A percentile compares a stretch with the other conserved stretches of the same genome.
Evolutionary conservation across 1,140 invertebrate genomes (phyloP).

Genomic region (Sarcophaga bullata): DNA sequence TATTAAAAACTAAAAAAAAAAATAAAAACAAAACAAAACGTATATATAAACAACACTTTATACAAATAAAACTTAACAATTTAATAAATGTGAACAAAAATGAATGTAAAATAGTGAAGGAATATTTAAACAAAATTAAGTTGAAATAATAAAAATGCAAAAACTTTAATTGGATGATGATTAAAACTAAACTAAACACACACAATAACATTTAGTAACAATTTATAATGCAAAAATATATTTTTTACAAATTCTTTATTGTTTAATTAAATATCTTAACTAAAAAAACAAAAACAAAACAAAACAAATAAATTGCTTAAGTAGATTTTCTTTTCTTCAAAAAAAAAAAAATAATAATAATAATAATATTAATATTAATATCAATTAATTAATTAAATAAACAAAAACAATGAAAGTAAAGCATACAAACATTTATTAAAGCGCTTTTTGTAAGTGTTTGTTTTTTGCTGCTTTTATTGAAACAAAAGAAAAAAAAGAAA

Average conservation of each 20-base stretch:
- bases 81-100: background rate
- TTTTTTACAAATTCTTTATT: background rate
- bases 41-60: constrained; percentile 19
- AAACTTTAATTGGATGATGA: constrained; percentile 2
- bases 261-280: background rate
- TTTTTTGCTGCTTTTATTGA: background rate
- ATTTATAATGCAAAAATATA: background rate
- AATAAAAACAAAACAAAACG: constrained; percentile 19
- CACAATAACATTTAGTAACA: background rate
- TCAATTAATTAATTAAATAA: background rate
- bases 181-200: background rate
- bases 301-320: background rate
- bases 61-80: constrained; percentile 1
- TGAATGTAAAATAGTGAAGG: too few relatives aligned
- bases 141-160: constrained; percentile 5
- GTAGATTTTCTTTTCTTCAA: background rate
- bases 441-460: constrained; percentile 15
- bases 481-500: too few relatives aligned
- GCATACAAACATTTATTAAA: background rate
- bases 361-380: background rate
- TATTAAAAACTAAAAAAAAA: background rate
- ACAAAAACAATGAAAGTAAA: background rate
- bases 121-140: constrained; percentile 27
- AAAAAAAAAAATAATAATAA: background rate
- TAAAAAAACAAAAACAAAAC: background rate